Evolutionary conservation across 2,888 invertebrate genomes (phyloP).

Genomic region (Bugula neritina): DNA sequence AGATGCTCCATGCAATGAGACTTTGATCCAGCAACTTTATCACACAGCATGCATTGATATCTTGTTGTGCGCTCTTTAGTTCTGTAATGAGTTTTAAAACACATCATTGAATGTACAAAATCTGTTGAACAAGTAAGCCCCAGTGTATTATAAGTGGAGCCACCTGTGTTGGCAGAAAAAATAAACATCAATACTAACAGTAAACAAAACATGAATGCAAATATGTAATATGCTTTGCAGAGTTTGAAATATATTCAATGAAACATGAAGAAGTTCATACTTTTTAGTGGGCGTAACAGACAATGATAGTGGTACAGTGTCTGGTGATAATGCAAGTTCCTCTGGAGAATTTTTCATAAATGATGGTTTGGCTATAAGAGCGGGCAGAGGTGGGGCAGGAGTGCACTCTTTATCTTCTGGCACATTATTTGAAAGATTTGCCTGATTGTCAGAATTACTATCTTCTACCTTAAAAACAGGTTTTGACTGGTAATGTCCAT

Average conservation of each 20-base stretch:
- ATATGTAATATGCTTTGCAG: too few relatives aligned
- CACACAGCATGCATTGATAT: slow-evolving; percentile 20
- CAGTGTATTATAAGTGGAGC: too few relatives aligned
- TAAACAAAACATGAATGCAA: too few relatives aligned
- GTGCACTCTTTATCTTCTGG: too few relatives aligned
- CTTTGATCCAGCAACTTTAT: slow-evolving; percentile 17
- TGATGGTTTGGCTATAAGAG: background rate
- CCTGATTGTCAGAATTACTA: background rate
- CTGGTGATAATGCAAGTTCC: background rate
- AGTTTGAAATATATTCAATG: too few relatives aligned
- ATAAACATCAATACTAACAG: too few relatives aligned
- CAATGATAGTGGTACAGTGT: too few relatives aligned
- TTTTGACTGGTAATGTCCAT: background rate
- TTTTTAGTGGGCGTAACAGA: background rate
- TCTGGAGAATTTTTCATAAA: background rate
- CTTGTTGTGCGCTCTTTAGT: slow-evolving; percentile 12
- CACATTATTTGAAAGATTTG: background rate
- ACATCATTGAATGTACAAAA: too few relatives aligned
- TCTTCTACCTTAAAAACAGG: background rate
- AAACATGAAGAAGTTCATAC: too few relatives aligned
- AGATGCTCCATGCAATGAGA: slow-evolving; percentile 25
- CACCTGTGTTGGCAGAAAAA: too few relatives aligned
- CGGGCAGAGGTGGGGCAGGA: background rate
- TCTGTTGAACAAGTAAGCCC: too few relatives aligned
- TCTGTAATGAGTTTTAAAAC: too few relatives aligned